phyloP scores from a whole-genome alignment of 2,888 invertebrate species.

The Phyllotreta cruciferae region DNA sequence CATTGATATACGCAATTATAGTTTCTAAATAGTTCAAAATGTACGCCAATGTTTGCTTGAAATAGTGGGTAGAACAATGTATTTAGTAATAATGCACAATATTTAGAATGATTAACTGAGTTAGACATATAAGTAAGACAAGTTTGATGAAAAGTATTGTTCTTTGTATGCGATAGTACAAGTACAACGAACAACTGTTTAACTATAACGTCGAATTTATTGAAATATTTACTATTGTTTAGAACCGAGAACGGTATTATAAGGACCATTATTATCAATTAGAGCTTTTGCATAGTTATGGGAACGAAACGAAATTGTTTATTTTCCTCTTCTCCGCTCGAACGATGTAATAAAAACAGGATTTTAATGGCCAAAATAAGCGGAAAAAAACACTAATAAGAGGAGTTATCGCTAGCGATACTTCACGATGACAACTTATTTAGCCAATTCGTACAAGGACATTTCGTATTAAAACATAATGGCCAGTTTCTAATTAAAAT shows the following conservation, averaged over 20 bases:
- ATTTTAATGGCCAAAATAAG: too few species aligned
- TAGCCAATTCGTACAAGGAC: too few species aligned
- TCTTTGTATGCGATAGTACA: conserved; percentile 11
- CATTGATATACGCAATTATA: background rate
- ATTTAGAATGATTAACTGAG: conserved; percentile 27
- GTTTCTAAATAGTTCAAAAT: background rate
- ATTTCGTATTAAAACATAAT: too few species aligned
- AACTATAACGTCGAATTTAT: conserved; percentile 18
- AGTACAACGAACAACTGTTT: background rate
- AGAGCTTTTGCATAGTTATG: background rate
- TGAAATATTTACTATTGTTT: conserved; percentile 20
- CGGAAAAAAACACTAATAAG: too few species aligned
- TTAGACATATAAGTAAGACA: conserved; percentile 20
- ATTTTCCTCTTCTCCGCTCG: conserved; percentile 6
- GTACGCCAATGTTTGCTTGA: conserved; percentile 11
- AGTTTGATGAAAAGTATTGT: conserved; percentile 27
- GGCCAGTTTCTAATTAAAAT: too few species aligned
- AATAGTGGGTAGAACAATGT: conserved; percentile 34
- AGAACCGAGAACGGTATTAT: background rate
- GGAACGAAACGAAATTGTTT: conserved; percentile 1
- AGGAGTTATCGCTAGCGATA: too few species aligned
- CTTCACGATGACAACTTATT: too few species aligned
- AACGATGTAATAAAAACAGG: too few species aligned
- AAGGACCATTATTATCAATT: conserved; percentile 15
- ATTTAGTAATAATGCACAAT: conserved; percentile 23